Evolutionary conservation across 2,797 vertebrate genomes (phyloP).

Genomic region (Carcharodon carcharias): DNA sequence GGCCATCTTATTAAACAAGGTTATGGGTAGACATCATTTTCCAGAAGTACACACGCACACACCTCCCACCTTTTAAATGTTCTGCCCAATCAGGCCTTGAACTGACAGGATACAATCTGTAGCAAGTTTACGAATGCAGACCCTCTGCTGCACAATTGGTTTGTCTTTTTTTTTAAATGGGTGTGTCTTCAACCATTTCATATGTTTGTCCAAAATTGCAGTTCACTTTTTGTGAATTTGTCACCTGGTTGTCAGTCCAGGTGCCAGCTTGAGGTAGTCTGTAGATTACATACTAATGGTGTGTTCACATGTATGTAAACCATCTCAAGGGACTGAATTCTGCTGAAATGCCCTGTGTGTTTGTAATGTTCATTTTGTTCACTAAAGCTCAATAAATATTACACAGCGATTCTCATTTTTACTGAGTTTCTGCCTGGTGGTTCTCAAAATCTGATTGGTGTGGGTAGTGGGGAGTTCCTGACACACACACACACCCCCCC

Average conservation of each 20-base stretch:
- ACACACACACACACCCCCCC: no score
- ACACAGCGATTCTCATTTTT: background rate
- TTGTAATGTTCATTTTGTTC: background rate
- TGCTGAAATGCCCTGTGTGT: background rate
- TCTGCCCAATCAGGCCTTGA: background rate
- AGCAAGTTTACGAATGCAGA: background rate
- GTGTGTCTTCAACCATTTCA: background rate
- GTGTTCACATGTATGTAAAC: background rate
- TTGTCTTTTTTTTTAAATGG: background rate
- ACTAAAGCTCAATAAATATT: background rate
- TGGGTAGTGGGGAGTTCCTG: no score
- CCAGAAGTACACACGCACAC: no score
- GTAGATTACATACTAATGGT: background rate
- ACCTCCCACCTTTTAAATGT: background rate
- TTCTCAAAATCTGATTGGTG: background rate
- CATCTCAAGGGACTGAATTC: background rate
- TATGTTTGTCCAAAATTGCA: no score
- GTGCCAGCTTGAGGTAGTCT: background rate
- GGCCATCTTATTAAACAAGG: background rate
- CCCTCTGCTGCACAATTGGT: no score
- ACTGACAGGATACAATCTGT: background rate
- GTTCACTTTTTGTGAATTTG: background rate
- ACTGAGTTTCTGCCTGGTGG: background rate
- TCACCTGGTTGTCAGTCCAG: background rate
- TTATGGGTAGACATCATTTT: background rate